These are phyloP conservation scores for Plecotus auritus DNA, from an alignment of 2,113 vertebrate genomes.

Conservation along the genomic window DNA sequence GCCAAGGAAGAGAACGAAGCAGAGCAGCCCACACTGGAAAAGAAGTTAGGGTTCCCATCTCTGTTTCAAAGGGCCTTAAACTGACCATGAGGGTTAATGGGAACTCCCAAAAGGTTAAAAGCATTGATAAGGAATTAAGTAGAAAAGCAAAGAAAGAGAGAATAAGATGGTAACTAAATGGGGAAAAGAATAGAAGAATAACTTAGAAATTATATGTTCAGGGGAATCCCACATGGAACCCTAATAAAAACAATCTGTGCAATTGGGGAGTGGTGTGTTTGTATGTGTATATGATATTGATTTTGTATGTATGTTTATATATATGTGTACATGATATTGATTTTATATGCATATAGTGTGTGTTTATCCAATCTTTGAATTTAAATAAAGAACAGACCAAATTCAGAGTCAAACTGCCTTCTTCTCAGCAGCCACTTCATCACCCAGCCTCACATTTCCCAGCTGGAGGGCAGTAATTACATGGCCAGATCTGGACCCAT, in stretches of 20 bases:
- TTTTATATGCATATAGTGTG: not conserved
- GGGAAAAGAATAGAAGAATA: not conserved
- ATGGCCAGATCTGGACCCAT: slow-evolving; percentile 51
- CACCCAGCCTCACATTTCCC: slow-evolving; percentile 47
- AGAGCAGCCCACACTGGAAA: not conserved
- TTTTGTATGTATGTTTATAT: not conserved
- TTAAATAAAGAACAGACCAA: slow-evolving; percentile 63
- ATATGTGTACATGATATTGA: not conserved
- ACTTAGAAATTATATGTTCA: not conserved
- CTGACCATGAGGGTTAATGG: not conserved
- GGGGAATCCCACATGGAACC: not conserved
- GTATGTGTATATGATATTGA: not conserved
- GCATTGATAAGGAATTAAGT: not conserved
- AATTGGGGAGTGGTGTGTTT: not conserved
- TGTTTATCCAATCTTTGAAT: slow-evolving; percentile 22
- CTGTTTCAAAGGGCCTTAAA: slow-evolving; percentile 30
- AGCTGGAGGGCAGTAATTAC: slow-evolving; percentile 60
- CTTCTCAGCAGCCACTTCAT: slow-evolving; percentile 56
- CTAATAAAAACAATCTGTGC: not conserved
- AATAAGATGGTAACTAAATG: not conserved
- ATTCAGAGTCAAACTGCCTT: slow-evolving; percentile 45
- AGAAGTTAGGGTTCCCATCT: not conserved
- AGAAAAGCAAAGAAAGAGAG: slow-evolving; percentile 10
- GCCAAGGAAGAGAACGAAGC: not conserved
- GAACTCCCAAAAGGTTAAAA: not conserved